Evolutionary conservation across 2,888 invertebrate genomes (phyloP).

Genomic region (Synanthedon vespiformis): DNA sequence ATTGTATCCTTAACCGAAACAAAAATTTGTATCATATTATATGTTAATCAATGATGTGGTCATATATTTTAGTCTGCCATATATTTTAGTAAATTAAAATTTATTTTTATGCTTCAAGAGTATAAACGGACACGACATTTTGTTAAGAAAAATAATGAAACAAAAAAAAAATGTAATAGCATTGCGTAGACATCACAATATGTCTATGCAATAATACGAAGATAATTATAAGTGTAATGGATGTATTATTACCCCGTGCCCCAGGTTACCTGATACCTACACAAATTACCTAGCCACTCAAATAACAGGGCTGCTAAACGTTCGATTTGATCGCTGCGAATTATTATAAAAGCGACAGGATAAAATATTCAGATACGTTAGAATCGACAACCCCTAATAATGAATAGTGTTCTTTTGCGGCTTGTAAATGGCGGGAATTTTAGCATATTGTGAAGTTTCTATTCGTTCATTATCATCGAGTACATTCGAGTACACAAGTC

Average conservation of each 20-base stretch:
- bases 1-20: no score
- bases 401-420: background rate
- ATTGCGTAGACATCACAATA: no score
- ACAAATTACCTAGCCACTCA: slow-evolving; percentile 9
- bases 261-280: background rate
- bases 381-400: slow-evolving; percentile 7
- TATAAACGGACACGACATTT: no score
- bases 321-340: slow-evolving; percentile 15
- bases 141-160: no score
- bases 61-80: no score
- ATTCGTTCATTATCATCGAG: no score
- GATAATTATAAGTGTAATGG: background rate
- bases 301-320: slow-evolving; percentile 18
- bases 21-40: no score
- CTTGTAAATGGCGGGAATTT: slow-evolving; percentile 2
- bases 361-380: slow-evolving; percentile 13
- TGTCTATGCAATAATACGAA: background rate
- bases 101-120: no score
- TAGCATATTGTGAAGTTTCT: background rate
- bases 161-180: no score
- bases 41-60: no score
- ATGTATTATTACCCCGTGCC: background rate
- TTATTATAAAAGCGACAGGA: slow-evolving; percentile 7
- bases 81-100: no score
- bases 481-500: no score